A percentile compares a stretch with the other conserved stretches of the same genome.
These are phyloP conservation scores for Zaprionus lineosus DNA, from an alignment of 2,888 invertebrate species.

Conservation along the genomic window DNA sequence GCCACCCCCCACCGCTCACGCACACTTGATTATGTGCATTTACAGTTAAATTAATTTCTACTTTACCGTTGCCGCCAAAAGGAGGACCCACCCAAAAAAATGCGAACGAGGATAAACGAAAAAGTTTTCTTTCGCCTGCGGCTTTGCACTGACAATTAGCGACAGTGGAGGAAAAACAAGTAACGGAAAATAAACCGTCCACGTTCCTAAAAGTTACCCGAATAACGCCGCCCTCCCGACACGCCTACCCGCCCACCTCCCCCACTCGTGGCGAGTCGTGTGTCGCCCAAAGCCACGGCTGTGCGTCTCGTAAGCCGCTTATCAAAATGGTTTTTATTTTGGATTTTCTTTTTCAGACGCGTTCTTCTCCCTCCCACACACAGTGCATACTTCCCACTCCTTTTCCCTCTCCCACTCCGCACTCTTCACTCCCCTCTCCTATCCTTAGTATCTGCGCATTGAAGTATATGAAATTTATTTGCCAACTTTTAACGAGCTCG, in stretches of 20 bases:
- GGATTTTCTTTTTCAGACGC: no score
- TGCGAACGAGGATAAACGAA: constrained; percentile 18
- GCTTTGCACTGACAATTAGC: constrained; percentile 68
- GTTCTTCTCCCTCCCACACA: no score
- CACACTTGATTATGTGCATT: constrained; percentile 74
- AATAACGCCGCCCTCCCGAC: constrained; percentile 43
- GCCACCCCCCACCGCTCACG: no score
- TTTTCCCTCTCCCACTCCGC: no score
- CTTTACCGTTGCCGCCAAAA: constrained; percentile 52
- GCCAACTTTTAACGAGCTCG: constrained; percentile 63
- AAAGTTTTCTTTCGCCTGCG: constrained; percentile 62
- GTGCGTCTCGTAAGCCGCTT: constrained; percentile 61
- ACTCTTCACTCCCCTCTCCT: no score
- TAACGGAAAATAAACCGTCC: constrained; percentile 36
- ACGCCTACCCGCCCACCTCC: constrained; percentile 8
- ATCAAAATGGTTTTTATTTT: constrained; percentile 57
- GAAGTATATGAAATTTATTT: constrained; percentile 66
- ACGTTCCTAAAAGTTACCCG: constrained; percentile 24
- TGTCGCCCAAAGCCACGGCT: constrained; percentile 1
- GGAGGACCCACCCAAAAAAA: no score
- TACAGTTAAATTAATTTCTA: constrained; percentile 75
- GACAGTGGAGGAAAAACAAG: constrained; percentile 50
- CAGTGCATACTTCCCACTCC: no score
- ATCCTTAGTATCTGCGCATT: constrained; percentile 58
- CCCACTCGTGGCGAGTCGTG: not conserved